Evolutionary conservation across 53 echinoderm and acorn worm species (phyloP).

Genomic region (Apostichopus leukothele): DNA sequence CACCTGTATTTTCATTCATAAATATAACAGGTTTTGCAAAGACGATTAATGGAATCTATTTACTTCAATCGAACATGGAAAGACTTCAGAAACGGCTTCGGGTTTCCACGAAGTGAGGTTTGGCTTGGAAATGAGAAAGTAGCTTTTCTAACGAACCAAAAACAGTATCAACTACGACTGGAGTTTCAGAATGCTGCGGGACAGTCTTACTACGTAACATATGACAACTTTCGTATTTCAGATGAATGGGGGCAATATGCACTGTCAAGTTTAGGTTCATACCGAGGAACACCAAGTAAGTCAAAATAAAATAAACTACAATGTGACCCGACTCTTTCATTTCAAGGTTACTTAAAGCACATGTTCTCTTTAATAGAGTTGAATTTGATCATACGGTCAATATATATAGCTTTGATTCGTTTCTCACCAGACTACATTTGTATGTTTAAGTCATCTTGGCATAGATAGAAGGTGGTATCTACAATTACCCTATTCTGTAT

Average conservation of each 20-base stretch:
- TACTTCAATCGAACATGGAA: background rate
- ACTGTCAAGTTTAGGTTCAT: background rate
- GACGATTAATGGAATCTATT: background rate
- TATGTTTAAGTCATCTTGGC: no score
- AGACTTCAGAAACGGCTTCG: background rate
- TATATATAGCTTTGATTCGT: no score
- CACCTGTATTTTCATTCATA: no score
- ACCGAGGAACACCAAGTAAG: background rate
- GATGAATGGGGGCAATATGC: slow-evolving; percentile 2
- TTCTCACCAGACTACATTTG: no score
- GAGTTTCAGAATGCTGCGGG: background rate
- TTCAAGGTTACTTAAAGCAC: no score
- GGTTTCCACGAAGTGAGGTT: background rate
- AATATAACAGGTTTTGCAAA: background rate
- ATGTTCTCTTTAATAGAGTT: no score
- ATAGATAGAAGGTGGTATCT: no score
- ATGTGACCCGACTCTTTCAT: no score
- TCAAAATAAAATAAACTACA: no score
- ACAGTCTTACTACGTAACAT: background rate
- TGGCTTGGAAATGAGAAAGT: slow-evolving; percentile 31
- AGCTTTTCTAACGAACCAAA: slow-evolving; percentile 17
- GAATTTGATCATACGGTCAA: no score
- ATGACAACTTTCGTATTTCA: background rate
- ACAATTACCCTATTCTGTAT: no score
- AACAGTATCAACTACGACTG: slow-evolving; percentile 7